Conservation (phyloP, 2,888 invertebrate genomes). For the Rhodophaea formosa region DNA sequence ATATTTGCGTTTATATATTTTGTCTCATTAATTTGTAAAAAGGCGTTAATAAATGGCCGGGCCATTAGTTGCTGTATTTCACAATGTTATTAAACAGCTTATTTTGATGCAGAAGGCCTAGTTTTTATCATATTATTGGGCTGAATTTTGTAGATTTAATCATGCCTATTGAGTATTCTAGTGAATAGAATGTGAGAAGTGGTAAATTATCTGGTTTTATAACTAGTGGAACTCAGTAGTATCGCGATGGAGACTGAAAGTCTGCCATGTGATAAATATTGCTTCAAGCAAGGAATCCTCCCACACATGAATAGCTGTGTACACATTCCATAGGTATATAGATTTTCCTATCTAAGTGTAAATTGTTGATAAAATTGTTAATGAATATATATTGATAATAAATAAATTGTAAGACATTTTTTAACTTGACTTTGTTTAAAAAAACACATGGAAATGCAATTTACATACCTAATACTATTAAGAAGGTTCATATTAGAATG, state of each 20-base stretch:
- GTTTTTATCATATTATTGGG: background rate
- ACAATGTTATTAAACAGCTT: background rate
- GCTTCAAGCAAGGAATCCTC: no score
- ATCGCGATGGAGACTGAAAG: constrained; percentile 43
- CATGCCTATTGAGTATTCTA: constrained; percentile 30
- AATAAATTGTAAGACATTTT: no score
- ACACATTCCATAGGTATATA: no score
- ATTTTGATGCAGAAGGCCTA: background rate
- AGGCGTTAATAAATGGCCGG: background rate
- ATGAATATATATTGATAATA: no score
- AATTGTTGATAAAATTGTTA: no score
- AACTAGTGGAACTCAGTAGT: constrained; percentile 40
- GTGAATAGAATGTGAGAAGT: constrained; percentile 48
- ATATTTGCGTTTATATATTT: background rate
- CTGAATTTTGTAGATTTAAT: background rate
- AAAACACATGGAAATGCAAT: no score
- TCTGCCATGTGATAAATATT: no score
- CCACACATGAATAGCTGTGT: no score
- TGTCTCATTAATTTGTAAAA: background rate
- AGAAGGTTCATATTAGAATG: background rate
- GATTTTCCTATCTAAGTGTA: no score
- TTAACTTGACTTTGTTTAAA: no score
- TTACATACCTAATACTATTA: no score
- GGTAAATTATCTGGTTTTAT: constrained; percentile 41
- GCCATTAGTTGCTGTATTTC: background rate